Conservation (phyloP, 2,888 invertebrate genomes). For the Thecophora atra region DNA sequence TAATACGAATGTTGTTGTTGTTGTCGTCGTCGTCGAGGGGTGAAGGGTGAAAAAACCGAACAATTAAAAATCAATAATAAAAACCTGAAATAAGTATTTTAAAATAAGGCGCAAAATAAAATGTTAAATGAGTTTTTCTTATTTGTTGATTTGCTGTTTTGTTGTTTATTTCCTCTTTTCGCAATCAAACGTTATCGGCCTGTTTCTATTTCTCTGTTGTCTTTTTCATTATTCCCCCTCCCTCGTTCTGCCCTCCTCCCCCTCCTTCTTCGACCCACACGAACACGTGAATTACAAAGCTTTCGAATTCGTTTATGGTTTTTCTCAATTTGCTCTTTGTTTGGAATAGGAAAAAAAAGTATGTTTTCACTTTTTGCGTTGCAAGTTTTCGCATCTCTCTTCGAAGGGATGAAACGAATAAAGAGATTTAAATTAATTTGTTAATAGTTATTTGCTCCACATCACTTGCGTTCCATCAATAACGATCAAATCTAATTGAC, state of each 20-base stretch:
- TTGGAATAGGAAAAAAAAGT: constrained; percentile 12
- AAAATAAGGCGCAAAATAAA: too few relatives aligned
- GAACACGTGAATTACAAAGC: constrained; percentile 5
- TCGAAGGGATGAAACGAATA: too few relatives aligned
- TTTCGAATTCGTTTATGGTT: background rate
- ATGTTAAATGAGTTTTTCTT: background rate
- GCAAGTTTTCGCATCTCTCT: constrained; percentile 19
- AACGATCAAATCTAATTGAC: too few relatives aligned
- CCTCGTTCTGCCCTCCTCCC: constrained; percentile 4
- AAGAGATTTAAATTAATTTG: too few relatives aligned
- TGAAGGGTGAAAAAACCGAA: too few relatives aligned
- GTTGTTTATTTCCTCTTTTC: background rate
- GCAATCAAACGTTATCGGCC: background rate
- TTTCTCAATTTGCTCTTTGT: constrained; percentile 15
- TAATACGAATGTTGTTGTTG: too few relatives aligned
- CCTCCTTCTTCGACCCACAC: background rate
- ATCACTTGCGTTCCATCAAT: too few relatives aligned
- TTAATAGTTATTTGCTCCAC: too few relatives aligned
- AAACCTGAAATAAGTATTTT: too few relatives aligned
- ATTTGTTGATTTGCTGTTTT: background rate
- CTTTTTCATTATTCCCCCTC: background rate
- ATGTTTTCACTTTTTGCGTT: constrained; percentile 29
- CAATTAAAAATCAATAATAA: too few relatives aligned
- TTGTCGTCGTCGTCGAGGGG: too few relatives aligned
- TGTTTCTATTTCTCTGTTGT: background rate